Evolutionary conservation across 2,888 invertebrate species (phyloP), one percentile per base, ranked within the genome.

Genomic region (Sesia apiformis): DNA sequence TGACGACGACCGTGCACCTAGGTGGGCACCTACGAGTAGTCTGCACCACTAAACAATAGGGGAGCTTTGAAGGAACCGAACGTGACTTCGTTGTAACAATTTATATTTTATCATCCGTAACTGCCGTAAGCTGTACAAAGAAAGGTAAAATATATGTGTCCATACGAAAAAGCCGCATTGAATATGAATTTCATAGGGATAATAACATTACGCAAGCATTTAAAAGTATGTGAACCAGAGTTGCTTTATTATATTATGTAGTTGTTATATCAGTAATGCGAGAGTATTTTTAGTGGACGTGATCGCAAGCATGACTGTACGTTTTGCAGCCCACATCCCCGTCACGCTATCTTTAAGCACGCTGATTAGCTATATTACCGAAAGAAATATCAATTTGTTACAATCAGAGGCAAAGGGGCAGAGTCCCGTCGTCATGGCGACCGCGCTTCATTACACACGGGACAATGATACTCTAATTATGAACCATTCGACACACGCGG

Each of bases 391-490:
- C 50, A 50, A 86, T 88, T 88, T 81, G 79, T 85, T 71, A 84
- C 76, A 80, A 85, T 85, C 82, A 85, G 64, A 60, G 63, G 72
- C 81, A 81, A 78, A 8, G 74, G 71, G 75, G 64, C 65, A 60
- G 65, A 61, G 69, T 64, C 69, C 73, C 69, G 63, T 60, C 63
- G 63, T 60, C 63, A 67, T 62, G 69, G 61, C 65, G 69, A 66
- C 63, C 67, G 62, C 74, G 78, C 70, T 71, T 72, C 85, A 84
- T 84, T 83, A 74, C 71, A 67, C 81, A 63, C 72, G 63, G 77
- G 73, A 85, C 84, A 86, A 86, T 84, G 80, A 84, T 84, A 81
- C 78, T 79, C 77, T 88, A 86, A 88, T 89, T 84, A 85, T 70
- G 72, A 77, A 67, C 80, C 81, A 85, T 89, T 87, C 78, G 81